phyloP scores from a whole-genome alignment of 2,888 invertebrate species.

The Podabrus alpinus region DNA sequence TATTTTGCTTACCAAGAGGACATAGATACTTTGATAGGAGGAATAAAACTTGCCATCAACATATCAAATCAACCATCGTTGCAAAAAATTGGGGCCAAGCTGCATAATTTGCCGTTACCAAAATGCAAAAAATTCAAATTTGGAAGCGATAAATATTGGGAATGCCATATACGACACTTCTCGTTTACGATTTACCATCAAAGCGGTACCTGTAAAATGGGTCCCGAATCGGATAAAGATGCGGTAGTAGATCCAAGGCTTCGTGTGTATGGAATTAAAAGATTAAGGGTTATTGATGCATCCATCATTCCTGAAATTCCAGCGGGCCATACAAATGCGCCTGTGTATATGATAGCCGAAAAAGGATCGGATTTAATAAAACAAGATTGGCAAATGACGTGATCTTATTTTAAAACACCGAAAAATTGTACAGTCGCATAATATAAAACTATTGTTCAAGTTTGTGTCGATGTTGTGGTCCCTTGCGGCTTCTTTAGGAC shows the following conservation, averaged over 20 bases:
- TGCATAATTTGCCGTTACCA: conserved; percentile 65
- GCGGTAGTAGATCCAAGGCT: conserved; percentile 69
- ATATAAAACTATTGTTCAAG: too few relatives aligned
- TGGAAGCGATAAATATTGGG: conserved; percentile 71
- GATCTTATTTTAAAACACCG: too few relatives aligned
- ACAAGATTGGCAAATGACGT: conserved; percentile 53
- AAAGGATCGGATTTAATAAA: conserved; percentile 76
- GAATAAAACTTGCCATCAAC: conserved; percentile 63
- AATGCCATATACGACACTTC: conserved; percentile 68
- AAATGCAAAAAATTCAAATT: conserved; percentile 63
- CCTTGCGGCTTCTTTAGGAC: too few relatives aligned
- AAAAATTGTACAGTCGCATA: too few relatives aligned
- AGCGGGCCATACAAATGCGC: conserved; percentile 78
- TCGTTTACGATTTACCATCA: conserved; percentile 74
- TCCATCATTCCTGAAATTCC: conserved; percentile 80
- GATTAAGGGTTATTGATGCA: conserved; percentile 76
- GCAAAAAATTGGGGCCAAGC: conserved; percentile 61
- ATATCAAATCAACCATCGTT: conserved; percentile 64
- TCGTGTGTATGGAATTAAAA: conserved; percentile 67
- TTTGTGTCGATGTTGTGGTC: too few relatives aligned
- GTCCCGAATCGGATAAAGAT: conserved; percentile 59
- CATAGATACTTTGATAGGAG: conserved; percentile 66
- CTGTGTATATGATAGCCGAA: conserved; percentile 81
- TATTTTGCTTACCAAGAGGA: conserved; percentile 65
- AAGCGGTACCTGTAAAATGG: conserved; percentile 71